A percentile compares a stretch with the other conserved stretches of the same genome.
Evolutionary conservation across 1,140 invertebrate species (phyloP).

Genomic region (Aethina tumida): DNA sequence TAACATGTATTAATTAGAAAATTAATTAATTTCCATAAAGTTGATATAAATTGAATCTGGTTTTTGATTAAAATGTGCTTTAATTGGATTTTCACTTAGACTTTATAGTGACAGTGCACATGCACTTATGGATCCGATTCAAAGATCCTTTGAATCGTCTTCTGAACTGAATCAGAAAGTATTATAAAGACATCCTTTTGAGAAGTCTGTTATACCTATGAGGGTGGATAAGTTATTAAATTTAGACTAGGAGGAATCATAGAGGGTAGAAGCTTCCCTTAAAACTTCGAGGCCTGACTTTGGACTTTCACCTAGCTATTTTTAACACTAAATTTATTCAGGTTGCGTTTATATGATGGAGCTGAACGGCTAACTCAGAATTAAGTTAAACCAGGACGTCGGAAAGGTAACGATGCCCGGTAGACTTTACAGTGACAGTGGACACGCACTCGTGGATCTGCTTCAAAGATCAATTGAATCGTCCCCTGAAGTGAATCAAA

Average conservation of each 20-base stretch:
- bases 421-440: conserved; percentile 83
- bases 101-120: conserved; percentile 90
- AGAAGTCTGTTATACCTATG: conserved; percentile 85
- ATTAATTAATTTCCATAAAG: too few species aligned
- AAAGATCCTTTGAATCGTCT: conserved; percentile 64
- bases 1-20: too few species aligned
- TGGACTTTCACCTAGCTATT: too few species aligned
- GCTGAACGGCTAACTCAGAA: conserved; percentile 82
- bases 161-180: conserved; percentile 74
- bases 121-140: conserved; percentile 86
- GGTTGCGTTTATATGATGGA: conserved; percentile 98
- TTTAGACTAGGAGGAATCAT: conserved; percentile 78
- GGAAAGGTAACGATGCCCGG: conserved; percentile 97
- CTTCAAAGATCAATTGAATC: conserved; percentile 71
- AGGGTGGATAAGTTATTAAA: conserved; percentile 71
- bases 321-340: too few species aligned
- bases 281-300: conserved; percentile 76
- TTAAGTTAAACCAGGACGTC: conserved; percentile 96
- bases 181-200: conserved; percentile 93
- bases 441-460: conserved; percentile 87
- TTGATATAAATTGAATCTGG: too few species aligned
- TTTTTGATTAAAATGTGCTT: too few species aligned
- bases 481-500: conserved; percentile 63
- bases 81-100: too few species aligned
- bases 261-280: conserved; percentile 72